Conservation (phyloP, 2,797 vertebrate genomes). For the Sarcoramphus papa region DNA sequence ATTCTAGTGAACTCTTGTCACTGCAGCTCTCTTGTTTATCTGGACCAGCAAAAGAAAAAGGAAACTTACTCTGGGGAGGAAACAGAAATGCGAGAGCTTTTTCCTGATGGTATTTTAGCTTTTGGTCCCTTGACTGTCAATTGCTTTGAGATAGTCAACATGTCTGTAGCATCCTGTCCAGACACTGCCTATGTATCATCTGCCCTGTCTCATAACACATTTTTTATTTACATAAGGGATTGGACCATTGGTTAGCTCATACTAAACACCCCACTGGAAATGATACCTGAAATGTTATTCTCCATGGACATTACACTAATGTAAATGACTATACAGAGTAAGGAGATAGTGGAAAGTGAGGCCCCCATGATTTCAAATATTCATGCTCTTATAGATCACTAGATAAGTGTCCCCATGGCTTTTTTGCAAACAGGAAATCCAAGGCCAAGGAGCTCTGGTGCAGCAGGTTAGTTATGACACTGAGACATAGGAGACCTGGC, state of each 20-base stretch:
- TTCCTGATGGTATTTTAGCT: not conserved
- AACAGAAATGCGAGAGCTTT: accelerated
- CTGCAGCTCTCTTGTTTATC: not conserved
- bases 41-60: not conserved
- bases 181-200: not conserved
- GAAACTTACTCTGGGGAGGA: not conserved
- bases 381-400: not conserved
- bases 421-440: not conserved
- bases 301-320: not conserved
- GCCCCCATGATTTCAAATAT: not conserved
- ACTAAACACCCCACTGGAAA: not conserved
- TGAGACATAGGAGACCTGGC: not conserved
- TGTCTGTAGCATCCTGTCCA: not conserved
- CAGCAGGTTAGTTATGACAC: not conserved
- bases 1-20: not conserved
- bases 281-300: not conserved
- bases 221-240: not conserved
- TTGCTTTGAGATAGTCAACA: not conserved
- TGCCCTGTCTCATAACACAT: accelerated
- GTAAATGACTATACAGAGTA: not conserved
- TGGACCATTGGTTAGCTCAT: not conserved
- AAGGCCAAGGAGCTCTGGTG: not conserved
- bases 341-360: not conserved
- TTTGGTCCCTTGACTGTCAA: not conserved
- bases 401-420: not conserved